Base-by-base conservation (phyloP, 2,113 vertebrate genomes). In the Myotis brandtii region DNA sequence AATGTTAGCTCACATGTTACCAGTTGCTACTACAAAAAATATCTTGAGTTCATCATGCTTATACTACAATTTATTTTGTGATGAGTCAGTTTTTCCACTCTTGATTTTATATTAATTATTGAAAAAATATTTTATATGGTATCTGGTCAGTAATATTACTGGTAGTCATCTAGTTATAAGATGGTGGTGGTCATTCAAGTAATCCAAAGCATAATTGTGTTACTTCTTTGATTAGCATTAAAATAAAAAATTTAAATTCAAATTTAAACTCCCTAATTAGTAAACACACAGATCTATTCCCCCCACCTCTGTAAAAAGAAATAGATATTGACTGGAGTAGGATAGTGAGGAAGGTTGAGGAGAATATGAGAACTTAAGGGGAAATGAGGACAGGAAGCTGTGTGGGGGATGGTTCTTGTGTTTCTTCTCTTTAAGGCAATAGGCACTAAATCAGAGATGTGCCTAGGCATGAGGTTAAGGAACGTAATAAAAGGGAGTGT, bases 241-340 rank as follows among this genome's bases (percentile, higher is more conserved):
- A 90, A 69, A 59, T 64, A 48, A 86, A 59, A 87, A 83, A 9
- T 11, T 91, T 27, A 94, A 14, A 82, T 93, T 64, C 27, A 91
- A 25, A 77, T 90, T 23, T 77, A 90, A 64, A 82, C 34, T 81
- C 40, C 5, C n/a, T 81, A 75, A 62, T 20, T 59, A 21, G 10
- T 46, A 30, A 93, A 62, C 37, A 72, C 8, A 89, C 8, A 59
- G 48, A 79, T 52, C 54, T 89, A 34, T 59, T 11, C 5, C 1
- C 50, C 12, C 21, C 12, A 40, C 40, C 25, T 17, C 3, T 16
- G 43, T 56, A 46, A 59, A 89, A 25, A 86, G 17, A 80, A 37
- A 82, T 48, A 72, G 23, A 54, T 9, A 66, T 5, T 77, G 18
- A 62, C 62, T 87, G 20, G 3, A 50, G 14, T 18, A 62, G 14